phyloP scores from a whole-genome alignment of 2,888 invertebrate genomes.

The Periphyllus acericola region DNA sequence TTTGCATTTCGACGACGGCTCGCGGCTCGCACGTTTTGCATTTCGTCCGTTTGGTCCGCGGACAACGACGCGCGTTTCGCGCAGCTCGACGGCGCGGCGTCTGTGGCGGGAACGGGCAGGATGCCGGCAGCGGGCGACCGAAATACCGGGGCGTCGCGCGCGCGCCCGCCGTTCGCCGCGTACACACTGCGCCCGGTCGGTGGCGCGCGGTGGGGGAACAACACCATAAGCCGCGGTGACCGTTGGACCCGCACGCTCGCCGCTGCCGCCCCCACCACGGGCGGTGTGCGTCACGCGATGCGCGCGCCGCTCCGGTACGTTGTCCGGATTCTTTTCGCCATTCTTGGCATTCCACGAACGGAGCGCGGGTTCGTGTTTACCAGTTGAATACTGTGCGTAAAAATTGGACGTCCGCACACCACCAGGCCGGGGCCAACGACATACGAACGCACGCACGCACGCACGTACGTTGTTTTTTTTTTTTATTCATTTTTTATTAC shows the following conservation, averaged over 20 bases:
- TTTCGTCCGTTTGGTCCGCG: too few species aligned
- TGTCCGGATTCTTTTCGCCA: slow-evolving; percentile 97
- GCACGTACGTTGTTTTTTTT: slow-evolving; percentile 15
- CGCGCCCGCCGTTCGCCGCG: neutral
- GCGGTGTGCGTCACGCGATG: slow-evolving; percentile 79
- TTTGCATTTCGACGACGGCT: neutral
- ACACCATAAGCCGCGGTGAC: slow-evolving; percentile 57
- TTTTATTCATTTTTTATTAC: neutral
- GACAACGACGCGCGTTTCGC: neutral
- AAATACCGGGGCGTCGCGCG: slow-evolving; percentile 21
- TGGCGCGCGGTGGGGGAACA: slow-evolving; percentile 11
- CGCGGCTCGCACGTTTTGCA: neutral
- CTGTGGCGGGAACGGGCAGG: neutral
- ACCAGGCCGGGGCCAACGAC: slow-evolving; percentile 53
- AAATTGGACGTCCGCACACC: slow-evolving; percentile 51
- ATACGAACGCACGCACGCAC: slow-evolving; percentile 53
- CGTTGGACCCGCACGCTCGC: slow-evolving; percentile 37
- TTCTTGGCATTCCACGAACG: slow-evolving; percentile 91
- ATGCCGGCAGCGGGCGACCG: neutral
- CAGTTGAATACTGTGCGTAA: slow-evolving; percentile 60
- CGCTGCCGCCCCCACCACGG: slow-evolving; percentile 10
- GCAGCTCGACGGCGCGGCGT: neutral
- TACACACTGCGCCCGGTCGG: neutral
- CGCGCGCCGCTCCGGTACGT: slow-evolving; percentile 76
- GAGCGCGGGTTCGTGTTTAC: slow-evolving; percentile 66